Conservation (phyloP, 2,797 vertebrate species). For the Bufotes viridis region DNA sequence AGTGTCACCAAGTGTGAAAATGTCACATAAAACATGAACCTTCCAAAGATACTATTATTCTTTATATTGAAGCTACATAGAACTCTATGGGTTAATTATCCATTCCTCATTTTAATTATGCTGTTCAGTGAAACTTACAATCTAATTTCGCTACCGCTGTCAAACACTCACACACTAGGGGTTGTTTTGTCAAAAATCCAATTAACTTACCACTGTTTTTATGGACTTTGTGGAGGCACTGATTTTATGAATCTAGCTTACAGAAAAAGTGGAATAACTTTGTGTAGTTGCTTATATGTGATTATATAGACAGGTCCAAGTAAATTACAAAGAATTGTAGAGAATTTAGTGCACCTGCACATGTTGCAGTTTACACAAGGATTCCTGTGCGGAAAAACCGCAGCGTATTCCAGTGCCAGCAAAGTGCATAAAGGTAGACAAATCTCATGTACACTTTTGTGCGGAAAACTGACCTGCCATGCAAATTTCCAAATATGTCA, state of each 20-base stretch:
- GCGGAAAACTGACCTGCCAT: too few relatives aligned
- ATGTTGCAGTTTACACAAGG: too few relatives aligned
- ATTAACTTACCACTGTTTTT: conserved; percentile 15
- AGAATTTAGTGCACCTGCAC: too few relatives aligned
- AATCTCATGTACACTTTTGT: too few relatives aligned
- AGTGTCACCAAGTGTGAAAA: conserved; percentile 15
- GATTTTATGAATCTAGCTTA: background rate
- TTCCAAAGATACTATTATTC: background rate
- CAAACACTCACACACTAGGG: conserved; percentile 12
- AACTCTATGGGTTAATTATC: background rate
- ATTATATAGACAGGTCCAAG: background rate
- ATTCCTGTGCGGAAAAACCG: too few relatives aligned
- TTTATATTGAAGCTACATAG: background rate
- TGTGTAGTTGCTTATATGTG: background rate
- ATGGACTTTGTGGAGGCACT: conserved; percentile 3
- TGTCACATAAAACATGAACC: background rate
- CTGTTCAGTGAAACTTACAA: conserved; percentile 23
- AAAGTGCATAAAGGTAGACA: too few relatives aligned
- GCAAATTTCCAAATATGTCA: too few relatives aligned
- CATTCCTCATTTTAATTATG: conserved; percentile 15
- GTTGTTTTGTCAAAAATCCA: background rate
- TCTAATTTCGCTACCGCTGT: conserved; percentile 5
- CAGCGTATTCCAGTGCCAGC: too few relatives aligned
- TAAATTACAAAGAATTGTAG: background rate
- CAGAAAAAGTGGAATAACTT: background rate